Evolutionary conservation across 1,140 invertebrate species (phyloP), one percentile per base, ranked within the genome.

Genomic region (Drosophila neocordata): DNA sequence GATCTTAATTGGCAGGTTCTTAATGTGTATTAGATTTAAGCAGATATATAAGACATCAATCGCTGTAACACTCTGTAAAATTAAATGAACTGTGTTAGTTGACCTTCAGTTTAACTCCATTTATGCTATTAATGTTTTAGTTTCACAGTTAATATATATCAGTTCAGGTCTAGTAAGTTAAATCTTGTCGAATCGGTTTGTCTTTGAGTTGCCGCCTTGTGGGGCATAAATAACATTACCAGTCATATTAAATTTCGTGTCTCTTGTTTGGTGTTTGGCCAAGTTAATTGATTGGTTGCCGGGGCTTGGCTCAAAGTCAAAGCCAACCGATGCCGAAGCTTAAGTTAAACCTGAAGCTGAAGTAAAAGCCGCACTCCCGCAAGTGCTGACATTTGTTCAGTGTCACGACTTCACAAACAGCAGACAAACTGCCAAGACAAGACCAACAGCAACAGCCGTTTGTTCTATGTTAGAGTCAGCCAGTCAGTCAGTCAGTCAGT

Each of bases 341-440:
- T 1, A 81, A 85, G 73, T 63, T 65, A 60, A 73, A 64, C 69
- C 69, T 69, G 73, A 35, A 65, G 72, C 59, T 38, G 38, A 48
- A 56, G 27, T 44, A 53, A 51, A 72, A 60, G 69, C 70, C 64
- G 78, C 77, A 85, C 82, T 74, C 82, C 82, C 83, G 83, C 82
- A 85, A 85, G 83, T 85, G 82, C 82, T 85, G 82, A 85, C 82
- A 85, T 85, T 85, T 85, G 83, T 85, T 82, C 74, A 77, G 83
- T 85, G 82, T 88, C 82, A 85, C 82, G 83, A 87, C 83, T 84
- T 65, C 51, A 65, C 66, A 67, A 74, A 74, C 59, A 68, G 60
- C 56, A 76, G 57, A 78, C 61, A 31, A 22, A 55, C 12, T 38
- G 35, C 62, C 56, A 61, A 60, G 56, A 55, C 44, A 6, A 62